A percentile compares a stretch with the other conserved stretches of the same genome.
phyloP scores from a whole-genome alignment of 2,888 invertebrate genomes.

The Cheilosia impressa region DNA sequence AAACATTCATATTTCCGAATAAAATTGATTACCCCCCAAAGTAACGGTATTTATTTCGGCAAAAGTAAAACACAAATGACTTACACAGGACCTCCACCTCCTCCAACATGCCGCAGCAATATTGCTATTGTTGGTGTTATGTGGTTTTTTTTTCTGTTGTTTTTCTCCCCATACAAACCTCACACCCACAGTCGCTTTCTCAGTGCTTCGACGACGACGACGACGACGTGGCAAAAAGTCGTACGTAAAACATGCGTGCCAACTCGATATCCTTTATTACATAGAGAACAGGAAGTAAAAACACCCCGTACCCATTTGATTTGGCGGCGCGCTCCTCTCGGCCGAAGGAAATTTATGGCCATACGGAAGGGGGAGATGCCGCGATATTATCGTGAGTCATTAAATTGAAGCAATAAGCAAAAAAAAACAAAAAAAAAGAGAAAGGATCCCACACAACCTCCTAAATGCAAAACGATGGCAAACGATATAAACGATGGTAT shows the following conservation, averaged over 20 bases:
- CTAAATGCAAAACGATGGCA: neutral
- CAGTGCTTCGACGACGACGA: too few relatives aligned
- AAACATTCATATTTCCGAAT: constrained; percentile 71
- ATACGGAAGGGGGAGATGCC: neutral
- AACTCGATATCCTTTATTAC: constrained; percentile 65
- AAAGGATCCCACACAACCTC: too few relatives aligned
- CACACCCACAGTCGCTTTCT: neutral
- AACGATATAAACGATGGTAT: too few relatives aligned
- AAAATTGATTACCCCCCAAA: constrained; percentile 71
- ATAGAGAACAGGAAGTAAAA: neutral
- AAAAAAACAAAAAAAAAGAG: too few relatives aligned
- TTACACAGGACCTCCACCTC: constrained; percentile 34
- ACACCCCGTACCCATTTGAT: neutral
- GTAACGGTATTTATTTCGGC: constrained; percentile 68
- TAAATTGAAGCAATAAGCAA: constrained; percentile 4
- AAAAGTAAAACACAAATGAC: constrained; percentile 69
- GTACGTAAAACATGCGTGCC: constrained; percentile 65
- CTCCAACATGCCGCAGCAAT: neutral
- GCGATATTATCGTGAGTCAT: constrained; percentile 35
- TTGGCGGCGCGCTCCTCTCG: constrained; percentile 8
- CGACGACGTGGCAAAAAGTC: constrained; percentile 40
- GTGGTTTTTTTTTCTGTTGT: constrained; percentile 16
- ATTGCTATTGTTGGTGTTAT: constrained; percentile 35
- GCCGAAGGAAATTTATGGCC: constrained; percentile 47
- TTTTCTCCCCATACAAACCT: neutral